Conservation (phyloP, 2,888 invertebrate species). For the Hecatera dysodea region DNA sequence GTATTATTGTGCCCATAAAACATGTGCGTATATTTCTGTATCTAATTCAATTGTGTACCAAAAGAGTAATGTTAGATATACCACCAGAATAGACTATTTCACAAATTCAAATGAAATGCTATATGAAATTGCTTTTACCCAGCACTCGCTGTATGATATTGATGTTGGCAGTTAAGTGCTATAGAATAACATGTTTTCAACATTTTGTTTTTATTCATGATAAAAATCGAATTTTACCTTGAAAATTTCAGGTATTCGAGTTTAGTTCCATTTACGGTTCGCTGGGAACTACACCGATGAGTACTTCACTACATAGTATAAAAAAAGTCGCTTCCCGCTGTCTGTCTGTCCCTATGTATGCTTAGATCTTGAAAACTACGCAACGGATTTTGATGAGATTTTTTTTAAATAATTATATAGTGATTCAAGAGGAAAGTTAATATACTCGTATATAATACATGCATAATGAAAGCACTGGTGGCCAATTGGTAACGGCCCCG, state of each 20-base stretch:
- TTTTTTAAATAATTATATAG: too few species aligned
- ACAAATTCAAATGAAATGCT: slow-evolving; percentile 1
- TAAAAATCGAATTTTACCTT: slow-evolving; percentile 5
- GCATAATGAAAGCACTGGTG: too few species aligned
- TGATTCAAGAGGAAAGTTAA: too few species aligned
- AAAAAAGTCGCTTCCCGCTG: too few species aligned
- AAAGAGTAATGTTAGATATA: slow-evolving; percentile 24
- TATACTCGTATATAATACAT: too few species aligned
- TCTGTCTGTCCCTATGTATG: too few species aligned
- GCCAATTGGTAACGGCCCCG: too few species aligned
- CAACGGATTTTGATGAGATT: too few species aligned
- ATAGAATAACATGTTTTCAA: slow-evolving; percentile 24
- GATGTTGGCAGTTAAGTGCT: slow-evolving; percentile 33
- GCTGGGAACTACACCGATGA: neutral
- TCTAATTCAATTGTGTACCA: slow-evolving; percentile 47
- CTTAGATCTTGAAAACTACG: too few species aligned
- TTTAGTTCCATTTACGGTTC: slow-evolving; percentile 3
- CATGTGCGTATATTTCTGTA: slow-evolving; percentile 28
- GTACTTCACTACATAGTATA: too few species aligned
- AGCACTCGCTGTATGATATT: slow-evolving; percentile 8
- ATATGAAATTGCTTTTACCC: slow-evolving; percentile 27
- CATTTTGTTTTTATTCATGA: slow-evolving; percentile 10
- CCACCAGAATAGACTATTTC: neutral
- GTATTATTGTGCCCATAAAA: slow-evolving; percentile 31
- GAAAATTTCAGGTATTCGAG: neutral